phyloP scores from a whole-genome alignment of 2,797 vertebrate genomes.

The Pangasius krempfi region DNA sequence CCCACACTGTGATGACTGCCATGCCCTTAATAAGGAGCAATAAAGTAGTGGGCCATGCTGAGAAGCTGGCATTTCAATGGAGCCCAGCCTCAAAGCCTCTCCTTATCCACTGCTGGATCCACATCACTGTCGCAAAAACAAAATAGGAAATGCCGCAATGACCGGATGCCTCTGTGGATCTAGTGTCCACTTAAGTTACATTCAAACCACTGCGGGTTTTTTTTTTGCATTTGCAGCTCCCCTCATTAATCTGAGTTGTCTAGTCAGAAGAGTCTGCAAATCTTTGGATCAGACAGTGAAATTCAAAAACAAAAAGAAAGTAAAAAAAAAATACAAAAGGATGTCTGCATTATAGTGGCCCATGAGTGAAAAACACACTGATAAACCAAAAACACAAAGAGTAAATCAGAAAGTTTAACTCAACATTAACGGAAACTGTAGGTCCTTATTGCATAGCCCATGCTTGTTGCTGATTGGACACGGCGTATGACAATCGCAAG shows the following conservation, averaged over 20 bases:
- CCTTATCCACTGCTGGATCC: not conserved
- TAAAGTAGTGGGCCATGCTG: not conserved
- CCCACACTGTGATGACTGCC: not conserved
- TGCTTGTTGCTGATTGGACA: not conserved
- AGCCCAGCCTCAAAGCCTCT: not conserved
- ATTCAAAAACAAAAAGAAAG: not conserved
- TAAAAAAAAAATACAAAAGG: not conserved
- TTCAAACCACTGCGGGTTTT: too few species aligned
- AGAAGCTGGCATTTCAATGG: not conserved
- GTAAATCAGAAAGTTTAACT: not conserved
- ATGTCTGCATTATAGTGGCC: not conserved
- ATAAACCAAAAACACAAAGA: not conserved
- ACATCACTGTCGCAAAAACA: not conserved
- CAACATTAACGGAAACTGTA: not conserved
- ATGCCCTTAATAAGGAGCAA: constrained; percentile 26
- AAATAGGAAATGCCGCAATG: not conserved
- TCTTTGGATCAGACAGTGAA: not conserved
- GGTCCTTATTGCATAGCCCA: not conserved
- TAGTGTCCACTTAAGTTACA: not conserved
- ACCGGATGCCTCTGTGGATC: not conserved
- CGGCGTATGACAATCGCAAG: not conserved
- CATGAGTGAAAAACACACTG: not conserved
- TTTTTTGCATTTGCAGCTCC: not conserved
- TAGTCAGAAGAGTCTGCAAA: not conserved
- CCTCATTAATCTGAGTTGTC: not conserved